These are phyloP conservation scores for Gobio occitaniae DNA, from an alignment of 2,797 vertebrate genomes.

Conservation along the genomic window DNA sequence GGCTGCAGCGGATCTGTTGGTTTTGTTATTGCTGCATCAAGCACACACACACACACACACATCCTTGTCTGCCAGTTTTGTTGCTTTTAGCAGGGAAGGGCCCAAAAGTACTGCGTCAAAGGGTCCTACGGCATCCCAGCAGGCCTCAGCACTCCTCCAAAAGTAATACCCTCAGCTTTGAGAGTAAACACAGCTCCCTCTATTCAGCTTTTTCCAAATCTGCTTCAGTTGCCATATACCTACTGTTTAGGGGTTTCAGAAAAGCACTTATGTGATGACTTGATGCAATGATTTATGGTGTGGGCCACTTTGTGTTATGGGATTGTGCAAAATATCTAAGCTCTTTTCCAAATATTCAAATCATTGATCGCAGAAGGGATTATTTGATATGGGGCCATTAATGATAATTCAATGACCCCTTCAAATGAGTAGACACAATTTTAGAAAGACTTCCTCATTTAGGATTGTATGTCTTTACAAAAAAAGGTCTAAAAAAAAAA, in stretches of 20 bases:
- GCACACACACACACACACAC: constrained; percentile 5
- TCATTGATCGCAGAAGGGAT: constrained; percentile 8
- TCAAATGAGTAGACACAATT: background rate
- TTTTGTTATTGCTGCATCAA: constrained; percentile 13
- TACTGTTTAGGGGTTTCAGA: constrained; percentile 36
- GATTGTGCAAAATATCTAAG: constrained; percentile 36
- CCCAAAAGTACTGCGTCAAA: constrained; percentile 43
- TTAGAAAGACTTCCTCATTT: background rate
- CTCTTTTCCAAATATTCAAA: constrained; percentile 27
- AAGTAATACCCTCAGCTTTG: constrained; percentile 63
- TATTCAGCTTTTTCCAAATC: constrained; percentile 21
- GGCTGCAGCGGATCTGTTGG: background rate
- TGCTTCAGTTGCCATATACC: constrained; percentile 32
- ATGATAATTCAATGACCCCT: constrained; percentile 18
- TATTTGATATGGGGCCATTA: constrained; percentile 4
- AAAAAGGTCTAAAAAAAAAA: background rate
- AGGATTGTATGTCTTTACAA: background rate
- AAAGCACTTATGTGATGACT: constrained; percentile 32
- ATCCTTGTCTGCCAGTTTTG: constrained; percentile 22
- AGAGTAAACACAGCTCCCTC: constrained; percentile 68
- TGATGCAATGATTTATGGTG: constrained; percentile 55
- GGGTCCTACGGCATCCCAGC: constrained; percentile 61
- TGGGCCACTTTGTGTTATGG: constrained; percentile 10
- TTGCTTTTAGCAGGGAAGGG: constrained; percentile 46
- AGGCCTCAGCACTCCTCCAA: constrained; percentile 65